Evolutionary conservation across 2,113 vertebrate genomes (phyloP), one percentile per base, ranked within the genome.

Genomic region (Gymnarchus niloticus): DNA sequence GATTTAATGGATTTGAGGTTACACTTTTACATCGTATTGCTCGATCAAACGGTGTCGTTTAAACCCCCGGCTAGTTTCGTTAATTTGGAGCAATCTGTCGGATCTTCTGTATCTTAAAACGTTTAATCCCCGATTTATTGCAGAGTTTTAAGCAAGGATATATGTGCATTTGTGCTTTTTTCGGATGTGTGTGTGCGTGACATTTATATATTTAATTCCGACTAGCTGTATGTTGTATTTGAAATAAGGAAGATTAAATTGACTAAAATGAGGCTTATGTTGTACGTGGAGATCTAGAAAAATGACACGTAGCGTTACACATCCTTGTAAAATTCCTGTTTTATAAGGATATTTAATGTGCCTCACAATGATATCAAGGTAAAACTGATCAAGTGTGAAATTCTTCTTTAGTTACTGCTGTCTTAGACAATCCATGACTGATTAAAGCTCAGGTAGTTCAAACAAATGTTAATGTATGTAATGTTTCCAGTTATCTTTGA

Each of bases 341-440:
- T n/a, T n/a, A n/a, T n/a, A n/a, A n/a, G n/a, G n/a, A n/a, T n/a
- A n/a, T n/a, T 12, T 10, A 57, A 17, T 10, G 12, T 10, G 56
- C 2, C 56, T 57, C 56, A 10, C 56, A 57, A 10, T 57, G 56
- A 10, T n/a, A n/a, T 61, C 25, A 61, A 28, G 59, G 59, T 61
- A 61, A 61, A n/a, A 78, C 41, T 78, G 78, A 9, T n/a, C 46
- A 80, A 14, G 77, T n/a, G 54, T 57, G 48, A 83, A 21, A 33
- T 49, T 56, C 44, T 86, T 83, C 49, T 56, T 12, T 83, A 41
- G 7, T 37, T 86, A n/a, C 51, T 76, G 37, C 21, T 83, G 56
- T 56, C 17, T 56, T 56, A 33, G 25, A 85, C 80, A 56, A 51
- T 23, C 25, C 2, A 6, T 41, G 37, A 76, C 14, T 37, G 21